A percentile compares a stretch with the other conserved stretches of the same genome.
Evolutionary conservation across 2,797 vertebrate genomes (phyloP).

Genomic region (Myotis pilosus): DNA sequence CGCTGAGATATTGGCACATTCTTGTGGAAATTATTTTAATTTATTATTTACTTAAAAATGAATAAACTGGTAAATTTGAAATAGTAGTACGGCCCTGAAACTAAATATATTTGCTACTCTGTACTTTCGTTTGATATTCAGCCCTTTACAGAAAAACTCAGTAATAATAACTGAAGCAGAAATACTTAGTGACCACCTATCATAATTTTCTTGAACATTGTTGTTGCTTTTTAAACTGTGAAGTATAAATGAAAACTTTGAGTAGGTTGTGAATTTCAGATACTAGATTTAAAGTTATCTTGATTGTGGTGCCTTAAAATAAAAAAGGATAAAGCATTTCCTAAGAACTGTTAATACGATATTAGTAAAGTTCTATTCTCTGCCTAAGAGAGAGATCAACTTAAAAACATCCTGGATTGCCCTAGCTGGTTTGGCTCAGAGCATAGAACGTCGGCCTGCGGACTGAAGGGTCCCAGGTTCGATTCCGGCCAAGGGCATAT

Average conservation of each 20-base stretch:
- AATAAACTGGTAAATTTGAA: not conserved
- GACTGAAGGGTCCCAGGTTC: no score
- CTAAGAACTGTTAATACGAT: not conserved
- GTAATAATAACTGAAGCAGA: slow-evolving; percentile 10
- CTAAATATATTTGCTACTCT: slow-evolving; percentile 1
- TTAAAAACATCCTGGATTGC: slow-evolving; percentile 17
- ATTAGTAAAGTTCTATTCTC: not conserved
- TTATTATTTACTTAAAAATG: not conserved
- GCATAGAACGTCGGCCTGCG: no score
- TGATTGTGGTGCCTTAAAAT: slow-evolving; percentile 8
- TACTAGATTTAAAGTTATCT: slow-evolving; percentile 31
- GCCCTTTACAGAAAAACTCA: slow-evolving; percentile 5
- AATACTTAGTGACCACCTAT: not conserved
- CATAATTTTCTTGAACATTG: not conserved
- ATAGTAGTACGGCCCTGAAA: not conserved
- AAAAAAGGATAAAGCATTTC: not conserved
- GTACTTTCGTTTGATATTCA: not conserved
- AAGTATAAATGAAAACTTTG: not conserved
- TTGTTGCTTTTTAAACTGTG: not conserved
- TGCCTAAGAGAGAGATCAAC: not conserved
- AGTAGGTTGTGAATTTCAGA: slow-evolving; percentile 24
- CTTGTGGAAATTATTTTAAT: slow-evolving; percentile 11
- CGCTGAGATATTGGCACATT: not conserved
- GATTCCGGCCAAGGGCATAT: no score
- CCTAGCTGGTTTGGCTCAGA: no score